Evolutionary conservation across 2,113 vertebrate genomes (phyloP), one percentile per base, ranked within the genome.

Genomic region (Zosterops pallidus): DNA sequence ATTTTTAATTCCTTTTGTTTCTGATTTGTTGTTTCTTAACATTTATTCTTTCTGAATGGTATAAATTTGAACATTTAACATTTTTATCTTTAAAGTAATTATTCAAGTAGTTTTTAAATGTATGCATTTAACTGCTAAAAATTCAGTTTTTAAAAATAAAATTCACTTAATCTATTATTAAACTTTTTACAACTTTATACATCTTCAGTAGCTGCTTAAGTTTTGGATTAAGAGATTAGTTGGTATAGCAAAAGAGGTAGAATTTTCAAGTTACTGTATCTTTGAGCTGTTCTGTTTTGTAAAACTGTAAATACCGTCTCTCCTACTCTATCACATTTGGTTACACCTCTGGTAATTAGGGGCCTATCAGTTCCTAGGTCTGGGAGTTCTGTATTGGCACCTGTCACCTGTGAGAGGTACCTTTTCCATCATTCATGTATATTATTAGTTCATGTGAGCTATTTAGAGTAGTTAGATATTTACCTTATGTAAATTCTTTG

Each of bases 1-100:
- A 85, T 92, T 89, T 94, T 96, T 90, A 67, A 76, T 89, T 35
- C 7, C 44, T 91, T 86, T 74, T 77, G 60, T 94, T 95, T 85
- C 37, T 1, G 10, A 9, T n/a, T 69, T 81, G 29, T 47, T 17
- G 9, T 75, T 70, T 88, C 42, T 84, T 75, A 72, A 52, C 29
- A 33, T 57, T 52, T 71, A 24, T 63, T 55, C 26, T 81, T 94
- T 88, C 25, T 83, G 53, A 52, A 23, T 16, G 9, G 5, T 79
- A 37, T 59, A 79, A 85, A 57, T 52, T 16, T 56, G 37, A 84
- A 26, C 18, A 13, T 33, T 44, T 64, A 64, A 35, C 11, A 26
- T 55, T 89, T 77, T 92, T 62, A 10, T 69, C n/a, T 77, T 88
- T 26, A 24, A 55, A 56, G 19, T 75, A 59, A 50, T 84, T 82